Evolutionary conservation across 2,797 vertebrate species (phyloP).

Genomic region (Harpagifer antarcticus): DNA sequence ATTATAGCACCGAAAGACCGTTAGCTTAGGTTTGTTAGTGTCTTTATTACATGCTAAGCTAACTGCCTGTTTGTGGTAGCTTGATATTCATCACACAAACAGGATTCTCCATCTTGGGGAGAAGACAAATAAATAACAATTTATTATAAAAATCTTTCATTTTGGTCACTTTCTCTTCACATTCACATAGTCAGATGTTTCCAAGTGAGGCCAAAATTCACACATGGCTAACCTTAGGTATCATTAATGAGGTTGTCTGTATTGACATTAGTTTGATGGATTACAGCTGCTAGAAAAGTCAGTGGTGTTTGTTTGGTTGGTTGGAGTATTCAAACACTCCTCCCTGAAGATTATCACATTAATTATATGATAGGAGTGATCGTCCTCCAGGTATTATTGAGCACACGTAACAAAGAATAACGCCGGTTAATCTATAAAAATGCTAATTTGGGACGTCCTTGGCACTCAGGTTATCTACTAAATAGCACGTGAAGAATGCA

Average conservation of each 20-base stretch:
- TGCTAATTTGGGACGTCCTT: slow-evolving; percentile 17
- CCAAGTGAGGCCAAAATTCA: slow-evolving; percentile 1
- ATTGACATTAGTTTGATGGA: slow-evolving; percentile 23
- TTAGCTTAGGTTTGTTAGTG: not conserved
- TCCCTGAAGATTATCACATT: not conserved
- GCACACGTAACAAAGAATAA: slow-evolving; percentile 5
- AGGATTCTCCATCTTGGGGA: not conserved
- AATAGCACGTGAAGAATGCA: slow-evolving; percentile 8
- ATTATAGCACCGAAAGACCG: not conserved
- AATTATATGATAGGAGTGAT: not conserved
- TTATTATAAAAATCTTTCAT: not conserved
- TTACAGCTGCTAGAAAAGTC: slow-evolving; percentile 14
- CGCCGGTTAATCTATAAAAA: slow-evolving; percentile 20
- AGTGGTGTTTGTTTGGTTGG: slow-evolving; percentile 13
- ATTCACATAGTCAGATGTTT: slow-evolving; percentile 19
- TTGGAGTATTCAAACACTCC: slow-evolving; percentile 12
- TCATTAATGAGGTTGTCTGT: slow-evolving; percentile 1
- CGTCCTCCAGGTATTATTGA: slow-evolving; percentile 30
- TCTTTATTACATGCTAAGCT: not conserved
- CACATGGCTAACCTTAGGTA: slow-evolving; percentile 7
- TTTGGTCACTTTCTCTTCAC: not conserved
- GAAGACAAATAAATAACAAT: not conserved
- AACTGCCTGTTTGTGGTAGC: not conserved
- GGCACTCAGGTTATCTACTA: slow-evolving; percentile 17
- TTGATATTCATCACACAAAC: not conserved